Evolutionary conservation across 1,140 invertebrate genomes (phyloP).

Genomic region (Euglossa dilemma): DNA sequence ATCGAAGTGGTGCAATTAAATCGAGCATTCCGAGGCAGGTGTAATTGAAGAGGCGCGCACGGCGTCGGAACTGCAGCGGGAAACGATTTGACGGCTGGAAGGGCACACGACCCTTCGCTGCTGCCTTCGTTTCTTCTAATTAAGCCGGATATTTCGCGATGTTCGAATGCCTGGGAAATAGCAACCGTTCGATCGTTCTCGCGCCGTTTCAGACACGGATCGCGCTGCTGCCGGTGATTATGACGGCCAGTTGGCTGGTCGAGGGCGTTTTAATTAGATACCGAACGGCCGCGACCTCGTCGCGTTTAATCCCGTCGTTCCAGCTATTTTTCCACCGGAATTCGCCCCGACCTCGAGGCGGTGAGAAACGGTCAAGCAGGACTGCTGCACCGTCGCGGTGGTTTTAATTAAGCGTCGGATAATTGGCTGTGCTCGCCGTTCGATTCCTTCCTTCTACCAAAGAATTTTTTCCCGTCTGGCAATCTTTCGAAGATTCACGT

Average conservation of each 20-base stretch:
- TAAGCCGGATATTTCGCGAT: conserved; percentile 25
- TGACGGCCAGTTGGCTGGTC: conserved; percentile 18
- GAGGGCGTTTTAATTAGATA: conserved; percentile 41
- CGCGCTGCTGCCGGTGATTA: neutral
- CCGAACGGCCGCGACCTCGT: too few relatives aligned
- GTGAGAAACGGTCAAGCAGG: neutral
- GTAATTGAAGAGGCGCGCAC: conserved; percentile 46
- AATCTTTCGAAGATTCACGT: neutral
- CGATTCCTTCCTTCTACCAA: neutral
- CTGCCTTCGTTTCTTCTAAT: conserved; percentile 58
- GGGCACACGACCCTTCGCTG: neutral
- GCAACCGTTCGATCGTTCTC: conserved; percentile 26
- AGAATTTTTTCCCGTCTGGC: neutral
- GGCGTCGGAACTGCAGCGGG: neutral
- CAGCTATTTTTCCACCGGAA: neutral
- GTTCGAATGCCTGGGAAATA: conserved; percentile 7
- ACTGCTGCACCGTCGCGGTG: too few relatives aligned
- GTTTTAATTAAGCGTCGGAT: conserved; percentile 7
- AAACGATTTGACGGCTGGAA: conserved; percentile 26
- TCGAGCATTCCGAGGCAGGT: conserved; percentile 42
- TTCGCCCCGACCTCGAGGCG: neutral
- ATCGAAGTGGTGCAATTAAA: conserved; percentile 41
- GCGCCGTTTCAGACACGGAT: neutral
- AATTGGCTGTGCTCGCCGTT: neutral
- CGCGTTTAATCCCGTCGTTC: conserved; percentile 15